Evolutionary conservation across 2,113 vertebrate species (phyloP), one percentile per base, ranked within the genome.

Genomic region (Bufo gargarizans): DNA sequence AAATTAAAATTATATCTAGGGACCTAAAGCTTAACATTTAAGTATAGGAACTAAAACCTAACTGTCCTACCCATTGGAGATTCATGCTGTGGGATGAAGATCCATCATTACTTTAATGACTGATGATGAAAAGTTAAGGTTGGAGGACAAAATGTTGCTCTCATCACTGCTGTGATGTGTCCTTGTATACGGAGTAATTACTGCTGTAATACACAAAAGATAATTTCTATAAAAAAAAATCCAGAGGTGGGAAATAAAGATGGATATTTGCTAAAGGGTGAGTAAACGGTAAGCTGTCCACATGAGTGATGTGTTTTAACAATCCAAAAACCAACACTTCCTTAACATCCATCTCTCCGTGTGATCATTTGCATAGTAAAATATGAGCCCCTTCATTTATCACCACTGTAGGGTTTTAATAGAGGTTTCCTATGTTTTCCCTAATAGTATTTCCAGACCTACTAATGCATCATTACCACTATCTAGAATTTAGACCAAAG

Each of bases 401-500:
- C 81, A 78, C 50, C 6, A 33, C 80, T 63, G 55, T 19, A 69
- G 72, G 49, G 45, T 84, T 67, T 53, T 84, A 84, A 83, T 55
- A 4, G 61, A 33, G 87, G 11, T 89, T 67, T 58, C 33, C 74
- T 84, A 77, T 78, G 72, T 78, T 89, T 59, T 84, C 65, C 47
- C 58, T 88, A 83, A 88, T 88, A 77, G 80, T 81, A 63, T 88
- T 82, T 87, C 45, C 55, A 88, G 69, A 20, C 87, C 58, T 77
- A 50, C 87, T 88, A 88, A 88, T 88, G 58, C 87, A 89, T 84
- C 82, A 89, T 89, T 89, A 89, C 82, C 82, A 59, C 82, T 84
- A 88, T 65, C 87, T 89, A n/a, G 22, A 84, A 84, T 67, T 49
- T 61, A 89, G 59, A 47, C 72, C 72, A 84, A 69, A 78, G 58